Conservation (phyloP, 1,140 invertebrate species). For the Carcinoscorpius rotundicauda region DNA sequence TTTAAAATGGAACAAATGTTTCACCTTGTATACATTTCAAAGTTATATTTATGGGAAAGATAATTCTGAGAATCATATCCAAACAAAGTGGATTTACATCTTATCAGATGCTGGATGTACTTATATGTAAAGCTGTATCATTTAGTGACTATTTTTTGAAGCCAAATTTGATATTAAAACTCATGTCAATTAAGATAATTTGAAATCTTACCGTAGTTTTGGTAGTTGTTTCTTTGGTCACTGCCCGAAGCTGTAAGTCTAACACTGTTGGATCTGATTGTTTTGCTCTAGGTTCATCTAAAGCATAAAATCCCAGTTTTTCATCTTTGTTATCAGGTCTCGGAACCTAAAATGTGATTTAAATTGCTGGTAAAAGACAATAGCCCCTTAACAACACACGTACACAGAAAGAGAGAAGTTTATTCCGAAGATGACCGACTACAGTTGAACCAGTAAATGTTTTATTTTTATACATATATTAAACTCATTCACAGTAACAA, state of each 20-base stretch:
- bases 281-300: slow-evolving; percentile 88
- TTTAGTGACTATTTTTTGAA: too few species aligned
- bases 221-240: slow-evolving; percentile 51
- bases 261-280: slow-evolving; percentile 92
- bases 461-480: slow-evolving; percentile 7
- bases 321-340: slow-evolving; percentile 60
- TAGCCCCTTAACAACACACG: neutral
- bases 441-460: slow-evolving; percentile 2
- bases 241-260: slow-evolving; percentile 78
- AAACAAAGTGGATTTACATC: too few species aligned
- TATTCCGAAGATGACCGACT: slow-evolving; percentile 1
- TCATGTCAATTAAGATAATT: too few species aligned
- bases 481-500: too few species aligned
- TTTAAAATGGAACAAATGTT: too few species aligned
- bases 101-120: too few species aligned
- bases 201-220: slow-evolving; percentile 35
- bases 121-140: too few species aligned
- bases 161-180: too few species aligned
- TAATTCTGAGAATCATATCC: too few species aligned
- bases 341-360: slow-evolving; percentile 41
- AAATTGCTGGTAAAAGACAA: neutral
- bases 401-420: neutral
- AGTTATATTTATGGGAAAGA: too few species aligned
- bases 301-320: slow-evolving; percentile 62
- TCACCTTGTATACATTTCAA: too few species aligned